Base-by-base conservation (phyloP, 1,140 invertebrate species). In the Radopholus similis region DNA sequence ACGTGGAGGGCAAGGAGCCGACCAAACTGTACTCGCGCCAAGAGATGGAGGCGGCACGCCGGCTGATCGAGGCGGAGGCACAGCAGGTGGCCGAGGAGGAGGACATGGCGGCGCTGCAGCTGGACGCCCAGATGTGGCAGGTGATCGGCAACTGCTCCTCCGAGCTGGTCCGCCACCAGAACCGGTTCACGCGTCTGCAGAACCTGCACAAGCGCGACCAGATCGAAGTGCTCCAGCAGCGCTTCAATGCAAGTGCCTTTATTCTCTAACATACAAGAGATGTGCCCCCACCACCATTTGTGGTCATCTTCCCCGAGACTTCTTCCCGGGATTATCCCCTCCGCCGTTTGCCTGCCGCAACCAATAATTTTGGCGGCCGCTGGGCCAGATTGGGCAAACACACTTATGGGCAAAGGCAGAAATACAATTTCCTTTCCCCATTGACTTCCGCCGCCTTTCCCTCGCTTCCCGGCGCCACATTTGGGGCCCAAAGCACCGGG, bases 101-200 rank as follows among this genome's bases (percentile, higher is more conserved):
- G 23, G 42, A 34, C 5, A 54, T 69, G 15, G 47, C 47, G 32
- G 30, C 38, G 13, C 32, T 58, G 23, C 28, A 62, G 44, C 44
- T 75, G 35, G 73, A 80, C 35, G 15, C 38, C 2, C 44, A 58
- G 3, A 78, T 83, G 78, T 81, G 78, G 72, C 53, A 68, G 21
- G 71, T 77, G 4, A 38, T 81, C 9, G 67, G 66, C 13, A 68
- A 78, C 35, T 83, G 78, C 40, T 66, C 57, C 6, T 54, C 59
- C 23, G 78, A 78, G 56, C 60, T 80, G 54, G 59, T 82, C 26
- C 60, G 76, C 13, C 73, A 75, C 38, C 62, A 80, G 11, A 80
- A 66, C 40, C 34, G 70, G 8, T 74, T 73, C 57, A 66, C 55
- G 23, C 64, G 72, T 34, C 47, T 75, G 3, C 32, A 51, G 11